Conservation (phyloP, 2,113 vertebrate species). For the Toxotes jaculatrix region DNA sequence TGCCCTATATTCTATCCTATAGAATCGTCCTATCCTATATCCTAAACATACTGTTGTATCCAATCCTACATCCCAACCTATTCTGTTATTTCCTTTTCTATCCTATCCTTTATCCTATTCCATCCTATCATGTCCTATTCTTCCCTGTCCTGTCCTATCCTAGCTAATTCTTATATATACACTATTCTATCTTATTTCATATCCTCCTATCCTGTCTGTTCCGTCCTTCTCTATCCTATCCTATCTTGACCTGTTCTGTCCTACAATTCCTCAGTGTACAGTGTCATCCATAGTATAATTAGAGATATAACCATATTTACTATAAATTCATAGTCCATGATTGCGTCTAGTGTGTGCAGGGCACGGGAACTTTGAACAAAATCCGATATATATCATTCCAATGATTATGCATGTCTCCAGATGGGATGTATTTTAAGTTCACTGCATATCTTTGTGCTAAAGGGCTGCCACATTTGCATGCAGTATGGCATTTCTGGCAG, state of each 20-base stretch:
- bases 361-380: constrained; percentile 5
- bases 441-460: constrained; percentile 61
- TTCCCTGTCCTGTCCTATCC: not conserved
- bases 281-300: not conserved
- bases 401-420: constrained; percentile 59
- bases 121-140: not conserved
- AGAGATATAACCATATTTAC: constrained; percentile 2
- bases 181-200: not conserved
- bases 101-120: not conserved
- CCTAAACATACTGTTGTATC: not conserved
- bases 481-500: constrained; percentile 72
- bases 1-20: too few species aligned
- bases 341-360: constrained; percentile 4
- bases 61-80: not conserved
- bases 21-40: not conserved
- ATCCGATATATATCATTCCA: constrained; percentile 22
- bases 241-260: not conserved
- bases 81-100: too few species aligned
- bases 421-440: constrained; percentile 70
- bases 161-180: not conserved
- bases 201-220: not conserved
- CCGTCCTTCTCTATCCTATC: not conserved
- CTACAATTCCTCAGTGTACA: not conserved
- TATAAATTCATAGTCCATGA: not conserved
- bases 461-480: constrained; percentile 76